Evolutionary conservation across 1,140 invertebrate genomes (phyloP), one percentile per base, ranked within the genome.

Genomic region (Aplysia californica): DNA sequence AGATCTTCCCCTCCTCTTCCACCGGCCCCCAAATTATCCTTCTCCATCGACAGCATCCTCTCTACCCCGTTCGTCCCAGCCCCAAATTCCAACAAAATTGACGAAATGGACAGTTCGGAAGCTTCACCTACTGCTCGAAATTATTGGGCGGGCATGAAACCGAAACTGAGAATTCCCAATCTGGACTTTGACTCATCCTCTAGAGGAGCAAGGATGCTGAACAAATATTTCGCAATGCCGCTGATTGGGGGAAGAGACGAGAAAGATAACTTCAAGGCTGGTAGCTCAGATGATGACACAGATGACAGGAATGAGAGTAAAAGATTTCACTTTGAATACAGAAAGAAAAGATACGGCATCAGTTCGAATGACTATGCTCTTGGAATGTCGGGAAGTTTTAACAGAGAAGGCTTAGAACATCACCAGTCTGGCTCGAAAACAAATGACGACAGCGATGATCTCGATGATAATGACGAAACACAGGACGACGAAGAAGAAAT

Each of bases 21-120:
- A 10, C 44, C 44, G n/a, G n/a, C 10, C 44, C n/a, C 44, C n/a
- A 59, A 29, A 59, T 35, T 66, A 4, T 73, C 70, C 18, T 73
- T 73, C 36, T 73, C 70, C n/a, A 73, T 73, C 21, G 70, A 73
- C 44, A 73, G 70, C 56, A 73, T 73, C 29, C 38, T 73, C 55
- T 55, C 70, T 10, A 56, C 50, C 39, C 68, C 68, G 21, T 71
- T 33, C 36, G 68, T 71, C 23, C 38, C 66, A 23, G 50, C 44
- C n/a, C 44, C 10, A 50, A n/a, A 50, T 15, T 10, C 10, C 44
- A n/a, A 50, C 44, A 50, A 15, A 15, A n/a, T 15, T 15, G 10
- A 50, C 44, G n/a, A 50, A 10, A 50, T 61, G 6, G 18, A 61
- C 15, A 6, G 35, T 41, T 41, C 20, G 20, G 10, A 68, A 41